Evolutionary conservation across 2,113 vertebrate species (phyloP).

Genomic region (Echinops telfairi): DNA sequence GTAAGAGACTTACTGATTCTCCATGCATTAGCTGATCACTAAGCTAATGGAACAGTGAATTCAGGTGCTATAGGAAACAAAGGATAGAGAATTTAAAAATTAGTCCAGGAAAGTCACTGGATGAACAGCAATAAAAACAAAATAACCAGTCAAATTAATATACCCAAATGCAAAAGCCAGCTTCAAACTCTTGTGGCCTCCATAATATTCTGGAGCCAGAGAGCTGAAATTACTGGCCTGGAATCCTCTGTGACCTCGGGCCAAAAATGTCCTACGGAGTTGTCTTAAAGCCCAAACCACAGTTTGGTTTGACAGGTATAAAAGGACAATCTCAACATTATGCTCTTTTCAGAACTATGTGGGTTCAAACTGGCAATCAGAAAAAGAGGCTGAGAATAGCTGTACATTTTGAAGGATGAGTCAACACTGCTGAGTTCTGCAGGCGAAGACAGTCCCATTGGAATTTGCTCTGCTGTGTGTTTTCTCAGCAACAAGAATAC

Average conservation of each 20-base stretch:
- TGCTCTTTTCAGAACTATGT: neutral
- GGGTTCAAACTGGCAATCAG: neutral
- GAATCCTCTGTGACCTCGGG: neutral
- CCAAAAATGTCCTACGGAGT: neutral
- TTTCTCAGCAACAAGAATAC: neutral
- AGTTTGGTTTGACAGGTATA: neutral
- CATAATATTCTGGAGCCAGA: neutral
- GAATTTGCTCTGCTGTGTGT: neutral
- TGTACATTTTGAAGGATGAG: neutral
- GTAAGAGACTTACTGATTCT: neutral
- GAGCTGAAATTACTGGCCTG: neutral
- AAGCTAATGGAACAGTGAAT: neutral
- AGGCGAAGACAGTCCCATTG: neutral
- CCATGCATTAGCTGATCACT: neutral
- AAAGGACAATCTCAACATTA: neutral
- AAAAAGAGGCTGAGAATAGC: neutral
- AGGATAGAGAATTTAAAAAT: neutral
- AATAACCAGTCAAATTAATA: neutral
- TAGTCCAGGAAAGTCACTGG: neutral
- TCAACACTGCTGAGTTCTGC: neutral
- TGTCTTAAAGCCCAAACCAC: neutral
- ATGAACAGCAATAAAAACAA: neutral
- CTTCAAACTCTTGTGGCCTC: neutral
- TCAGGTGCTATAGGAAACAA: neutral
- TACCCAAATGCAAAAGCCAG: neutral